These are phyloP conservation scores for Cochlearius cochlearius DNA, from an alignment of 2,113 vertebrate species.

Conservation along the genomic window DNA sequence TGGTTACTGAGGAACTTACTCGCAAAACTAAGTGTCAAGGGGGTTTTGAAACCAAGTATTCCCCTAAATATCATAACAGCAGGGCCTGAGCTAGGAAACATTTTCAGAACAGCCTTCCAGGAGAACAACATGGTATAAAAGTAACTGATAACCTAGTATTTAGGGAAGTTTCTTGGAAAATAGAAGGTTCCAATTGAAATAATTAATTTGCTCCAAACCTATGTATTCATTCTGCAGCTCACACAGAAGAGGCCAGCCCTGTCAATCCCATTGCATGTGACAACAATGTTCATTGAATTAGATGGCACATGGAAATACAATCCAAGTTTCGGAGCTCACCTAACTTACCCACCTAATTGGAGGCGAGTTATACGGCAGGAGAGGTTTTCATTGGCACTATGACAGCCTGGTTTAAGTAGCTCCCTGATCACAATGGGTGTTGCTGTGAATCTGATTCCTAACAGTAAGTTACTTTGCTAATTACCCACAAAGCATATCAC, in stretches of 20 bases:
- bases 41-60: neutral
- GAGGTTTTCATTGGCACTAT: neutral
- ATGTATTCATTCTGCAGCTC: neutral
- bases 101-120: neutral
- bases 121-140: neutral
- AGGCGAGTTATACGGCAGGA: neutral
- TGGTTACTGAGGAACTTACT: neutral
- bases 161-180: neutral
- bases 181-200: neutral
- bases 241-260: neutral
- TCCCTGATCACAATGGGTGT: neutral
- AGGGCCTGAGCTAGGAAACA: neutral
- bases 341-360: neutral
- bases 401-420: neutral
- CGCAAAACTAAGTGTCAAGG: neutral
- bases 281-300: neutral
- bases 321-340: neutral
- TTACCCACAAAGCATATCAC: neutral
- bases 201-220: neutral
- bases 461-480: neutral
- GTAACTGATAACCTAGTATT: neutral
- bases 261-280: neutral
- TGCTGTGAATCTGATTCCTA: neutral
- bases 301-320: accelerated
- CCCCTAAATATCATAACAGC: neutral